phyloP scores from a whole-genome alignment of 2,888 invertebrate genomes.

The Portevinia maculata region DNA sequence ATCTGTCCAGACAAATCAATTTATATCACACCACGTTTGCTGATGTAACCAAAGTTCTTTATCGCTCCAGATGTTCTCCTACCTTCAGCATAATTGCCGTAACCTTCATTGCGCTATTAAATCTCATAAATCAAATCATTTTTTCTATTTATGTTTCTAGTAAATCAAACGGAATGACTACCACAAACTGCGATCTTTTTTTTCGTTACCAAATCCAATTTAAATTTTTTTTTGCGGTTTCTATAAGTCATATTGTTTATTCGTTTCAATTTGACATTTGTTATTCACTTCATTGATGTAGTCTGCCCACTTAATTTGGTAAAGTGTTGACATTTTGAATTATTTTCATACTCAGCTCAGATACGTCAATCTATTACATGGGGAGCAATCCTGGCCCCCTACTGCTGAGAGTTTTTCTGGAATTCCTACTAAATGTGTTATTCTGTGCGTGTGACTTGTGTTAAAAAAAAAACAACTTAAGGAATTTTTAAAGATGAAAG shows the following conservation, averaged over 20 bases:
- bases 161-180: conserved; percentile 38
- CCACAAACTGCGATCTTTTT: conserved; percentile 33
- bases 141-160: conserved; percentile 4
- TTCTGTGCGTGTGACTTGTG: conserved; percentile 66
- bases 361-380: background rate
- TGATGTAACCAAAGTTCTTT: background rate
- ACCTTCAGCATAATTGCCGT: background rate
- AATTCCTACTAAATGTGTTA: conserved; percentile 56
- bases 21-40: too few species aligned
- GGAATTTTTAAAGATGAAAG: conserved; percentile 23
- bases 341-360: conserved; percentile 13
- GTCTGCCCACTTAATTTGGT: conserved; percentile 46
- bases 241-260: conserved; percentile 33
- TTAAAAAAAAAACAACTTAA: conserved; percentile 18
- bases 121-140: background rate
- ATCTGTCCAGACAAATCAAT: too few species aligned
- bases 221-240: background rate
- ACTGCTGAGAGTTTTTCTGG: conserved; percentile 31
- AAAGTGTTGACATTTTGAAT: conserved; percentile 20
- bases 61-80: background rate
- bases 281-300: conserved; percentile 50
- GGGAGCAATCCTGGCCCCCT: conserved; percentile 42
- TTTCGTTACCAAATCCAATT: background rate
- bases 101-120: background rate
- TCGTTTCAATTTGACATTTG: conserved; percentile 35